phyloP scores from a whole-genome alignment of 2,113 vertebrate genomes.

The Chloropsis hardwickii region DNA sequence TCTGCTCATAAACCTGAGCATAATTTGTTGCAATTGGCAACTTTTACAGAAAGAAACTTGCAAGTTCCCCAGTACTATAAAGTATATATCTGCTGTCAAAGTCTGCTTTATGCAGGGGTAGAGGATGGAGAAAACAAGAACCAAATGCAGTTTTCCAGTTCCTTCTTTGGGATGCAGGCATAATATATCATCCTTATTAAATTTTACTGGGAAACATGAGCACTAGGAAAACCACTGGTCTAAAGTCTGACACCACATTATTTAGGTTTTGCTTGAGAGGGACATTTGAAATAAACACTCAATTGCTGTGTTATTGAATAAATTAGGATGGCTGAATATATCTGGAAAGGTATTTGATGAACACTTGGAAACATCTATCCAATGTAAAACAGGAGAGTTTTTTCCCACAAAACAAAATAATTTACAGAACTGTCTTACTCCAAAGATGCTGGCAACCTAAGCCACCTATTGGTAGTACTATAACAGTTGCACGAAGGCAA shows the following conservation, averaged over 20 bases:
- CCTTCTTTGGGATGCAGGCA: background rate
- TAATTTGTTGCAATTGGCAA: conserved; percentile 34
- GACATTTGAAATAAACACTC: background rate
- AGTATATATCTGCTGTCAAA: background rate
- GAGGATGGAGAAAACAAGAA: background rate
- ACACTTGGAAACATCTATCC: background rate
- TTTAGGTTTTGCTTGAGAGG: background rate
- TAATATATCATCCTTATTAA: background rate
- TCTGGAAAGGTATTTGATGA: background rate
- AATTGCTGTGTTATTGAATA: background rate
- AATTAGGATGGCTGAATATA: background rate
- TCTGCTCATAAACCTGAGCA: conserved; percentile 31
- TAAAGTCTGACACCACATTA: background rate
- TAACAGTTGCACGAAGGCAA: background rate
- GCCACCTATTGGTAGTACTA: background rate
- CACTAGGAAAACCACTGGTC: background rate
- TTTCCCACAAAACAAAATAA: background rate
- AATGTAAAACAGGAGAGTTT: background rate
- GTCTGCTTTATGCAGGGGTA: background rate
- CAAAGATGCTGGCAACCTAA: background rate
- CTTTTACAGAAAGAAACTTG: conserved; percentile 18
- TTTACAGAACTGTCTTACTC: background rate
- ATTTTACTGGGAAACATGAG: background rate
- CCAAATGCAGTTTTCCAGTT: background rate
- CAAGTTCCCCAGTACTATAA: background rate